These are phyloP conservation scores for Notamacropus eugenii DNA, from an alignment of 2,797 vertebrate genomes.

Conservation along the genomic window DNA sequence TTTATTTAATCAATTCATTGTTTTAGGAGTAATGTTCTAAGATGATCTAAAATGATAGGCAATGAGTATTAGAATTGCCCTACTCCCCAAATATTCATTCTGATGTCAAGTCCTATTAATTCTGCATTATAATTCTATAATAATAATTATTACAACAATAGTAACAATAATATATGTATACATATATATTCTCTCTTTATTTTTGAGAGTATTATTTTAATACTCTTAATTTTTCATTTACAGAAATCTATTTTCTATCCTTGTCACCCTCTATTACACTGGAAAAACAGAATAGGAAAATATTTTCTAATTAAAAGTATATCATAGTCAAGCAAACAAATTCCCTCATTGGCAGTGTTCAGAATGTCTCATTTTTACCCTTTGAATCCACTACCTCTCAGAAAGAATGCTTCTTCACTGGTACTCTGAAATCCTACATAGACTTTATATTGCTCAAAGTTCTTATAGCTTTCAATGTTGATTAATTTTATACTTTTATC, in stretches of 20 bases:
- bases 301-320: neutral
- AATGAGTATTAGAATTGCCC: conserved; percentile 47
- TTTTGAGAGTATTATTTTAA: neutral
- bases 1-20: conserved; percentile 56
- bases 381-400: neutral
- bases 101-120: neutral
- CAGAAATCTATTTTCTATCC: neutral
- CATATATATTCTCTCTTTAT: neutral
- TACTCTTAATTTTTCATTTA: neutral
- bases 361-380: neutral
- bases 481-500: neutral
- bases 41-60: conserved; percentile 48
- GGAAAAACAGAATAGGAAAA: neutral
- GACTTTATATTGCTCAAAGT: neutral
- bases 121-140: neutral
- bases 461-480: neutral
- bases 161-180: neutral
- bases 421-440: neutral
- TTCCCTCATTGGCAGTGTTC: neutral
- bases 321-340: neutral
- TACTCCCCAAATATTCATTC: neutral
- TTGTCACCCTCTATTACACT: neutral
- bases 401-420: neutral
- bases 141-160: neutral
- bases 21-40: conserved; percentile 63